Evolutionary conservation across 2,888 invertebrate genomes (phyloP), one percentile per base, ranked within the genome.

Genomic region (Pedicia rivosa): DNA sequence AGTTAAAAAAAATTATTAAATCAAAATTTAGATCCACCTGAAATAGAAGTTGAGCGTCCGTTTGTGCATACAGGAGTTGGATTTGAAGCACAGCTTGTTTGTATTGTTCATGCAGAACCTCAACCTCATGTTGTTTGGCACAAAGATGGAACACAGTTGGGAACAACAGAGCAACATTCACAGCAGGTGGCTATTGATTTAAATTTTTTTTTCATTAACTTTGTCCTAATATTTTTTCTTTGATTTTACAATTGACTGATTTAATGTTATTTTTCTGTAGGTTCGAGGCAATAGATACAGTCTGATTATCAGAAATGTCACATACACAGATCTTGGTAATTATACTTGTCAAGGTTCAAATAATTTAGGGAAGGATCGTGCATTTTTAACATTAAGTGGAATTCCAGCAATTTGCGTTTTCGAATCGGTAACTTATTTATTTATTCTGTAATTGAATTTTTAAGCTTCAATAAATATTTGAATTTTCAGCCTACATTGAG

Each of bases 311-410:
- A 54, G 66, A 12, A 66, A 66, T 46, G 66, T 67, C 34, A 62
- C 65, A n/a, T 54, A 56, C 25, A 58, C 56, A 16, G 68, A 68
- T 52, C 66, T 68, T 49, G 67, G 67, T 39, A 66, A 66, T 49
- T 68, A 68, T 52, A 65, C 63, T 48, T 73, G 73, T 48, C 57
- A 59, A n/a, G 72, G 70, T 2, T 62, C 59, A 42, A 73, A 72
- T 51, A 49, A 52, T 5, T 53, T 68, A 38, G 72, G 72, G 10
- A 62, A 63, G 44, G 56, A 61, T 3, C 51, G 60, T 16, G 65
- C 63, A 40, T 63, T 59, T 29, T 53, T 72, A 28, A 57, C 56
- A 36, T 55, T 72, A 16, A 68, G 69, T 22, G 72, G 72, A 50
- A 56, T 59, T 37, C 59, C 62, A 2, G 57, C 59, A 10, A 41